Evolutionary conservation across 2,797 vertebrate genomes (phyloP).

Genomic region (Philypnodon macrostomus): DNA sequence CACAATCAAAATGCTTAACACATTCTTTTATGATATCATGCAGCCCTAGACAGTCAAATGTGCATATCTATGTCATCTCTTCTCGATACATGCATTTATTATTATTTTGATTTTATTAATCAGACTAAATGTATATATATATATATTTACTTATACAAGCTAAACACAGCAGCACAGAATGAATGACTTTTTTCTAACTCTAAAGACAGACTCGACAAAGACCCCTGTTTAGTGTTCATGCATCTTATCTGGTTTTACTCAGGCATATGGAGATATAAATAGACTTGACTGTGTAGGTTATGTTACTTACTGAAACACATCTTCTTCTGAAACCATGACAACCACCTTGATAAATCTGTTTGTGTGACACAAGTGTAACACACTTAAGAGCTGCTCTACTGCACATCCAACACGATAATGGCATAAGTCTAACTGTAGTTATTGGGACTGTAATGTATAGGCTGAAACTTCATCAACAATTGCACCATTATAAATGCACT

Average conservation of each 20-base stretch:
- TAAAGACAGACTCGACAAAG: constrained; percentile 6
- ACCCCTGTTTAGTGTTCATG: constrained; percentile 1
- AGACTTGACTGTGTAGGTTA: constrained; percentile 35
- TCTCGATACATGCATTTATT: too few relatives aligned
- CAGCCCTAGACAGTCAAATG: constrained; percentile 6
- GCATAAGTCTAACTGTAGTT: background rate
- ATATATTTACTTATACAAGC: too few relatives aligned
- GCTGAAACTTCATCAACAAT: constrained; percentile 1
- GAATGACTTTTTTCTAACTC: background rate
- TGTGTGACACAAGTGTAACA: constrained; percentile 64
- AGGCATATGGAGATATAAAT: constrained; percentile 25
- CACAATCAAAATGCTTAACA: background rate
- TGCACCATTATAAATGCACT: background rate
- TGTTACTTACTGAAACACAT: constrained; percentile 63
- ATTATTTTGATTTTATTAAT: too few relatives aligned
- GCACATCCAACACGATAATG: constrained; percentile 46
- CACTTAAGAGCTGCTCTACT: constrained; percentile 56
- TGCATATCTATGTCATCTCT: background rate
- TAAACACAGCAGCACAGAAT: too few relatives aligned
- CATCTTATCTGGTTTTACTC: constrained; percentile 12
- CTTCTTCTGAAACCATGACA: constrained; percentile 74
- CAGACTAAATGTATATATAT: too few relatives aligned
- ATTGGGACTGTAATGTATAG: background rate
- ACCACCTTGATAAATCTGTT: constrained; percentile 71
- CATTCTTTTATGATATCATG: background rate